A percentile compares a stretch with the other conserved stretches of the same genome.
These are phyloP conservation scores for Geotrupes spiniger DNA, from an alignment of 2,888 invertebrate genomes.

Conservation along the genomic window DNA sequence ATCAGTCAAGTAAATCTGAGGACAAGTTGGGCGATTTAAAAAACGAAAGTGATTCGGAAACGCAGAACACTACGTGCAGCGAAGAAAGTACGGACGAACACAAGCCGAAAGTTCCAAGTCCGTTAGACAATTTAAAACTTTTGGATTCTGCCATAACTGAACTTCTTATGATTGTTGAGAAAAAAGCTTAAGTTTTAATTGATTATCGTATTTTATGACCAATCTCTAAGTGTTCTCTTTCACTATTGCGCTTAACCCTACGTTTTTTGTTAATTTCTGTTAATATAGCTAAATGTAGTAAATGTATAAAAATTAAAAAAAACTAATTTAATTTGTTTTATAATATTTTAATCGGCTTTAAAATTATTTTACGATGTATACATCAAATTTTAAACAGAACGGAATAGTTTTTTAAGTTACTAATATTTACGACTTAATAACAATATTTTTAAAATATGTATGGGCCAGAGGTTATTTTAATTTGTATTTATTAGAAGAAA, in stretches of 20 bases:
- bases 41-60: constrained; percentile 42
- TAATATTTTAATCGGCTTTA: constrained; percentile 14
- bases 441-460: neutral
- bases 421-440: neutral
- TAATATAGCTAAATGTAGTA: constrained; percentile 24
- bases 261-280: constrained; percentile 17
- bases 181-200: constrained; percentile 38
- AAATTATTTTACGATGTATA: constrained; percentile 10
- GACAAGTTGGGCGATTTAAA: constrained; percentile 27
- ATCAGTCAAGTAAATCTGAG: constrained; percentile 19
- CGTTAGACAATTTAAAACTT: constrained; percentile 42
- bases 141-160: constrained; percentile 46
- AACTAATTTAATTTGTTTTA: constrained; percentile 17
- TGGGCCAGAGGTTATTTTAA: neutral
- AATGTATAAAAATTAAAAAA: constrained; percentile 23
- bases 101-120: constrained; percentile 26
- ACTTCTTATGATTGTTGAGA: constrained; percentile 46
- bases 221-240: constrained; percentile 32
- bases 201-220: constrained; percentile 25
- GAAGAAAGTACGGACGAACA: constrained; percentile 39
- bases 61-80: constrained; percentile 39
- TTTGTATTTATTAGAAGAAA: no score
- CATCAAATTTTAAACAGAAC: constrained; percentile 16
- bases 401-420: neutral
- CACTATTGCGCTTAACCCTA: constrained; percentile 17